Conservation (phyloP, 2,888 invertebrate genomes). For the Drosophila leonis region DNA sequence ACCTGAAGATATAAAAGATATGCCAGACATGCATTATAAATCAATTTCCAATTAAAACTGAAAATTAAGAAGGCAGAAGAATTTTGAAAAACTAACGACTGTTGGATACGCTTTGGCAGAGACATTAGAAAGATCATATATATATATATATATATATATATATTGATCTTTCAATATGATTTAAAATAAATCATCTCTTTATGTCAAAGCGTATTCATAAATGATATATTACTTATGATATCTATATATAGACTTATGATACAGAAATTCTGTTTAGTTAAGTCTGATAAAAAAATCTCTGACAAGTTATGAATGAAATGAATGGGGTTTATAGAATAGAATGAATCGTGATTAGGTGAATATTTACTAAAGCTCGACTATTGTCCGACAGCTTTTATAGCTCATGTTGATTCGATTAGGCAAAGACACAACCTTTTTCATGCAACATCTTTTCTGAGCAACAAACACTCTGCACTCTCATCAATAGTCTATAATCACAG, state of each 20-base stretch:
- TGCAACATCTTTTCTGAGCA: not conserved
- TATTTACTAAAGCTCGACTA: not conserved
- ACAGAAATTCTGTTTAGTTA: no score
- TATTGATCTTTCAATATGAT: no score
- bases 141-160: no score
- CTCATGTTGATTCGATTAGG: no score
- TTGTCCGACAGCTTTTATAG: not conserved
- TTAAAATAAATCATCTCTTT: no score
- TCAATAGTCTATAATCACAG: not conserved
- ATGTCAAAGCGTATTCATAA: no score
- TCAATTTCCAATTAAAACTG: constrained; percentile 57
- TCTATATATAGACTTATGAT: no score
- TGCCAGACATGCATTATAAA: constrained; percentile 52
- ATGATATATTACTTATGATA: no score
- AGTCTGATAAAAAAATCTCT: no score
- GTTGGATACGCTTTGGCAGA: constrained; percentile 2
- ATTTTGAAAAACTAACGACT: not conserved
- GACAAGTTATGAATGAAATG: no score
- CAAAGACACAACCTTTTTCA: not conserved
- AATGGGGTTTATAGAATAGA: not conserved
- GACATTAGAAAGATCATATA: no score
- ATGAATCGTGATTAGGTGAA: not conserved
- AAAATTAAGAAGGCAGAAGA: constrained; percentile 6
- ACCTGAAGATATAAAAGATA: constrained; percentile 41
- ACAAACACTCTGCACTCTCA: not conserved